phyloP scores from a whole-genome alignment of 2,888 invertebrate species.

The Zygogramma bicolorata region DNA sequence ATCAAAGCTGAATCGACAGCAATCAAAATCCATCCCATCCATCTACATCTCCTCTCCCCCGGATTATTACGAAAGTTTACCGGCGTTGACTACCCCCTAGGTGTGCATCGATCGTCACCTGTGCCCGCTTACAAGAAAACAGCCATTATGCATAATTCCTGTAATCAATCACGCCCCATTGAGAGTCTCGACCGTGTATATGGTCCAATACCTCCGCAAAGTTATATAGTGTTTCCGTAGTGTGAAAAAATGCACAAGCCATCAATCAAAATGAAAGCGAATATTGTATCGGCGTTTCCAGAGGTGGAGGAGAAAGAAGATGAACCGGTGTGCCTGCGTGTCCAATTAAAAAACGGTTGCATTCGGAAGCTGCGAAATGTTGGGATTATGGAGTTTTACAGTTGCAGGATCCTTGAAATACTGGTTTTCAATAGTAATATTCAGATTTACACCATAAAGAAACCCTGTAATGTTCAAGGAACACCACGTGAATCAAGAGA shows the following conservation, averaged over 20 bases:
- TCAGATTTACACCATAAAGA: too few relatives aligned
- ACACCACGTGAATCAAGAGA: too few relatives aligned
- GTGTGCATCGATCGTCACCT: conserved; percentile 34
- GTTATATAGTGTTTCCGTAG: conserved; percentile 42
- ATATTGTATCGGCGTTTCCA: conserved; percentile 43
- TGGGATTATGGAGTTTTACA: not conserved
- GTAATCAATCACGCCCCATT: conserved; percentile 49
- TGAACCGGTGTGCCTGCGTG: conserved; percentile 21
- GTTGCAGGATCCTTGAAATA: not conserved
- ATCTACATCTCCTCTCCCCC: too few relatives aligned
- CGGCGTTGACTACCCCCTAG: not conserved
- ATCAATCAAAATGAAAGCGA: conserved; percentile 46
- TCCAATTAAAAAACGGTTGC: not conserved
- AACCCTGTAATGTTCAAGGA: too few relatives aligned
- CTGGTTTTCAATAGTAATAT: too few relatives aligned
- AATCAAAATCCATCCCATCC: too few relatives aligned
- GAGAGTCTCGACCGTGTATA: conserved; percentile 19
- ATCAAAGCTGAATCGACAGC: too few relatives aligned
- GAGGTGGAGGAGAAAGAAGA: conserved; percentile 40
- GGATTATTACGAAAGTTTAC: too few relatives aligned
- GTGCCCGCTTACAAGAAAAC: conserved; percentile 30
- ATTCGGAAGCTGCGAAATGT: not conserved
- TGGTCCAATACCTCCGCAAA: conserved; percentile 44
- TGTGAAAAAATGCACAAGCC: conserved; percentile 44
- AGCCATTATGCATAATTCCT: conserved; percentile 40